Base-by-base conservation (phyloP, 2,888 invertebrate genomes). In the Zootermopsis nevadensis region DNA sequence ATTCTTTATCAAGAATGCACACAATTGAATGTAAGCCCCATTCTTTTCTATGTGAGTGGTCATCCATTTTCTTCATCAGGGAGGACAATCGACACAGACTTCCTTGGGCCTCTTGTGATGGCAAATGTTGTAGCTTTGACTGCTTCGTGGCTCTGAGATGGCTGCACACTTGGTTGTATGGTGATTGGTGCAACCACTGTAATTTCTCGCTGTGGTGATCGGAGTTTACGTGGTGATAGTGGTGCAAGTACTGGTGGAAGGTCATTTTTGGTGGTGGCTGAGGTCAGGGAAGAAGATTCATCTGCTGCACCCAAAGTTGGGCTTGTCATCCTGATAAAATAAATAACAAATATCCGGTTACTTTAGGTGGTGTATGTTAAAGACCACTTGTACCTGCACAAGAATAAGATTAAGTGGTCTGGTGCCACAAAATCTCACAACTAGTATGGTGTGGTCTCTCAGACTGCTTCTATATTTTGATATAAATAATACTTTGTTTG, bases 11-110 rank as follows among this genome's bases (percentile, higher is more conserved):
- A 69, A 69, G 69, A 69, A 33, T 33, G 33, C 69, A n/a, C 69
- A 33, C 7, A 69, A 69, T 6, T 69, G 31, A 24, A n/a, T 60
- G 7, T 27, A 60, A 60, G 60, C n/a, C 15, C 53, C 22, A 15
- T 53, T 74, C 2, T 74, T 15, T n/a, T 77, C 42, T 48, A 48
- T 35, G 69, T 38, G 24, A 48, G 67, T 48, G 72, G 76, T 85
- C 85, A 82, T 82, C 85, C 82, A 27, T 82, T 92, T 76, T 91
- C 92, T 86, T 92, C 92, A 82, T 91, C 89, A 0, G 93, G 93
- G 88, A 93, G 90, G 84, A 92, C 90, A 87, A 93, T 92, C 33
- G 93, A 92, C 84, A 93, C 92, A 38, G 93, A 91, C 86, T 91
- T 91, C 85, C 90, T 87, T n/a, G 90, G 89, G 19, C 88, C 90